Conservation (phyloP, 2,888 invertebrate species). For the Melanchra persicariae region DNA sequence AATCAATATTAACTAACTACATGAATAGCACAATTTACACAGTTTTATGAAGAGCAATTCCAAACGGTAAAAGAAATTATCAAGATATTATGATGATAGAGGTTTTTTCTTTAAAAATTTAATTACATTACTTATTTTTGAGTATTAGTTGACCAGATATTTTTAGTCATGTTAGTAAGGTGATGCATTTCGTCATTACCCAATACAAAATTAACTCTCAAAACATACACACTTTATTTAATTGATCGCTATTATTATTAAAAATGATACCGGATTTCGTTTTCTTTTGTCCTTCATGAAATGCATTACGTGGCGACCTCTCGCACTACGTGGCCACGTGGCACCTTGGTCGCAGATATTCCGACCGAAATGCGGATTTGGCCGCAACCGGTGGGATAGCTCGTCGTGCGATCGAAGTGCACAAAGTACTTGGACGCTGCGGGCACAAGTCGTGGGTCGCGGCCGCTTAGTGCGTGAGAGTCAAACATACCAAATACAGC, state of each 20-base stretch:
- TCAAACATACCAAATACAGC: conserved; percentile 14
- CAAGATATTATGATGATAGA: background rate
- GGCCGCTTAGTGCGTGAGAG: background rate
- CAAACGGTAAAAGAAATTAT: conserved; percentile 2
- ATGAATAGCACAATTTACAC: conserved; percentile 17
- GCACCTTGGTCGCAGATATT: background rate
- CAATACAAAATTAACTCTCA: conserved; percentile 32
- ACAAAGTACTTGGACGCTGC: background rate
- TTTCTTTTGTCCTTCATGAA: conserved; percentile 1
- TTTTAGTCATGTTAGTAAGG: conserved; percentile 25
- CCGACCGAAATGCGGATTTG: background rate
- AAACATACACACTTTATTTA: conserved; percentile 48
- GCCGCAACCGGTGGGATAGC: background rate
- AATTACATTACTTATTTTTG: background rate
- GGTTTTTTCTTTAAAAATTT: background rate
- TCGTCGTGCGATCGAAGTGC: background rate
- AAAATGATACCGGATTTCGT: background rate
- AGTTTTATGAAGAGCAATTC: conserved; percentile 6
- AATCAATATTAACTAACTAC: conserved; percentile 28
- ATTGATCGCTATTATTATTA: conserved; percentile 6
- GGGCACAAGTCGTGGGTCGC: background rate
- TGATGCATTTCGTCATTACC: conserved; percentile 22
- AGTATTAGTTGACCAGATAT: background rate
- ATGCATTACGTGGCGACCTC: background rate
- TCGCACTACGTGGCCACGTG: conserved; percentile 1